phyloP scores from a whole-genome alignment of 64 coral and sea anemone genomes.

The Astreopora myriophthalma region DNA sequence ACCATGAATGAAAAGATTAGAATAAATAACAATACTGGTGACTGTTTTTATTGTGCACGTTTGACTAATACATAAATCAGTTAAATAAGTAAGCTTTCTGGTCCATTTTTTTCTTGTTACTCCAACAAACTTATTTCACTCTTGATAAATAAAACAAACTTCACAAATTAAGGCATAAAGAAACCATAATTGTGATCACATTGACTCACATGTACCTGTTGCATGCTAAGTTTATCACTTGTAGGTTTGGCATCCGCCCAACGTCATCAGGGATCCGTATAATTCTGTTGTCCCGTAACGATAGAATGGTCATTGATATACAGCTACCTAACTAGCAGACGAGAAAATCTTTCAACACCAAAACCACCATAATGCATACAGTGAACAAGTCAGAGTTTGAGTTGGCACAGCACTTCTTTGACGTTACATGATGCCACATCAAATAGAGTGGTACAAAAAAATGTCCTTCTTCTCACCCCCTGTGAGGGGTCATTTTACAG shows the following conservation, averaged over 20 bases:
- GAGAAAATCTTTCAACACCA: slow-evolving; percentile 15
- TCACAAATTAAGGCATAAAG: background rate
- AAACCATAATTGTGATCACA: background rate
- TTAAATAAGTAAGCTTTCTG: too few relatives aligned
- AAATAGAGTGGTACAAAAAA: too few relatives aligned
- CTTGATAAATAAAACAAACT: too few relatives aligned
- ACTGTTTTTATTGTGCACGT: too few relatives aligned
- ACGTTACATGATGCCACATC: too few relatives aligned
- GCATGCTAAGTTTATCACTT: slow-evolving; percentile 87
- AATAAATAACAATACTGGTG: background rate
- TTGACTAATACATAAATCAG: too few relatives aligned
- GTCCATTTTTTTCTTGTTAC: too few relatives aligned
- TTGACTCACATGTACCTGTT: slow-evolving; percentile 57
- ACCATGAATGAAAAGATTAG: background rate
- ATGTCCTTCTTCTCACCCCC: too few relatives aligned
- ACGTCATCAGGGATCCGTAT: slow-evolving; percentile 80
- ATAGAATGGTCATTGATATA: slow-evolving; percentile 78
- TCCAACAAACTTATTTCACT: too few relatives aligned
- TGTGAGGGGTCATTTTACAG: too few relatives aligned
- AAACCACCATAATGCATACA: background rate
- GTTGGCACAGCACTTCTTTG: too few relatives aligned
- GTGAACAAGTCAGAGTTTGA: too few relatives aligned
- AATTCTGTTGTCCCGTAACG: slow-evolving; percentile 84
- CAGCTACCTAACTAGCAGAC: slow-evolving; percentile 82
- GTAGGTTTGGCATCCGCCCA: slow-evolving; percentile 93